A percentile compares a stretch with the other conserved stretches of the same genome.
Evolutionary conservation across 2,113 vertebrate species (phyloP).

Genomic region (Corvus cornix): DNA sequence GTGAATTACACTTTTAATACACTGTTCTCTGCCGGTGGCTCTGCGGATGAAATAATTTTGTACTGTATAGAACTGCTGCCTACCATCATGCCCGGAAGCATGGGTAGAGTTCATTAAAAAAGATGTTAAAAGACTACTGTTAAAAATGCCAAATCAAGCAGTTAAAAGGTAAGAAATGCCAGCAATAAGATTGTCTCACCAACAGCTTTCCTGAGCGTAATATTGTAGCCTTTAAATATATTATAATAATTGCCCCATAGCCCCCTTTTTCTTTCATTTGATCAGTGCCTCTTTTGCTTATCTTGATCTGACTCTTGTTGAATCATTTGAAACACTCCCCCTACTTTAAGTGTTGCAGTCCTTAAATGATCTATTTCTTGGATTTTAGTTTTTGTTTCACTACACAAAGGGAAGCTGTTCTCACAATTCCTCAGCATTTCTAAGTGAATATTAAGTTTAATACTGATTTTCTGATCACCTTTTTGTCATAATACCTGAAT

Average conservation of each 20-base stretch:
- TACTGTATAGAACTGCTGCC: neutral
- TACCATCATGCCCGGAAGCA: neutral
- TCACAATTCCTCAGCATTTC: neutral
- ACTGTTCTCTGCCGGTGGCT: neutral
- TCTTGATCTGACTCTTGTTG: neutral
- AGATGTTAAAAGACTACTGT: neutral
- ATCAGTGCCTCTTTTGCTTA: neutral
- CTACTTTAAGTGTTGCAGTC: neutral
- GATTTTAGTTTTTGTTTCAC: neutral
- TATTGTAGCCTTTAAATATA: neutral
- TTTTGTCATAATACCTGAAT: neutral
- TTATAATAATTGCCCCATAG: neutral
- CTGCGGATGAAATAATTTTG: neutral
- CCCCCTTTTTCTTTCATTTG: neutral
- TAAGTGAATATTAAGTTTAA: neutral
- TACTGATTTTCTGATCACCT: neutral
- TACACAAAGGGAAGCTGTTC: neutral
- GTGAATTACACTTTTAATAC: constrained; percentile 55
- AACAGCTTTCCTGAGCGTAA: neutral
- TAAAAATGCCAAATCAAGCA: constrained; percentile 14
- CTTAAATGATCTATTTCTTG: neutral
- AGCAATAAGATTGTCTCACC: neutral
- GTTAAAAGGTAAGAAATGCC: constrained; percentile 22
- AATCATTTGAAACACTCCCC: neutral
- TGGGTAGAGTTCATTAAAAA: constrained; percentile 31